Percentiles rank a stretch among this genome's conserved stretches.
These are phyloP conservation scores for Damaliscus lunatus DNA, from an alignment of 2,113 vertebrate species.

Conservation along the genomic window DNA sequence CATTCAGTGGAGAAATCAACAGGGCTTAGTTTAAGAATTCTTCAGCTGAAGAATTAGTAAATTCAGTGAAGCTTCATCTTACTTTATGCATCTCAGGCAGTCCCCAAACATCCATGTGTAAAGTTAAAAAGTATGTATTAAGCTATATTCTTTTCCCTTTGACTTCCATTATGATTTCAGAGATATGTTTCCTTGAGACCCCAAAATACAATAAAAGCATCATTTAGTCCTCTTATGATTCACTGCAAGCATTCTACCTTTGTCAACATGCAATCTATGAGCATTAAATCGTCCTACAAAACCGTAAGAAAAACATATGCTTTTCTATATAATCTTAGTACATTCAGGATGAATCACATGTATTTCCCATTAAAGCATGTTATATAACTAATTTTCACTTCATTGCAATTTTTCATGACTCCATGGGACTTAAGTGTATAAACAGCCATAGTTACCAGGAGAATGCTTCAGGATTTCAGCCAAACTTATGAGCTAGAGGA, in stretches of 20 bases:
- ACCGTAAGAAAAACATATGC: slow-evolving; percentile 52
- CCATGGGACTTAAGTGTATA: slow-evolving; percentile 13
- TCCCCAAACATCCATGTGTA: slow-evolving; percentile 47
- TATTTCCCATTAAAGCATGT: slow-evolving; percentile 38
- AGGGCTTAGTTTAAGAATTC: slow-evolving; percentile 39
- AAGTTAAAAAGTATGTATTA: slow-evolving; percentile 44
- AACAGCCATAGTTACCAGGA: slow-evolving; percentile 28
- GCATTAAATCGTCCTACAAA: slow-evolving; percentile 53
- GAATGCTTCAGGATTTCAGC: slow-evolving; percentile 29
- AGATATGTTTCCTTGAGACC: slow-evolving; percentile 58
- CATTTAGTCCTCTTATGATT: slow-evolving; percentile 61
- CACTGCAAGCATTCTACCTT: slow-evolving; percentile 43
- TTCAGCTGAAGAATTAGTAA: slow-evolving; percentile 58
- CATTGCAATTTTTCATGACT: slow-evolving; percentile 40
- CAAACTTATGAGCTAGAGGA: background rate
- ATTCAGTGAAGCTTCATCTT: slow-evolving; percentile 58
- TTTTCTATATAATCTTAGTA: slow-evolving; percentile 42
- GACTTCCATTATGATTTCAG: slow-evolving; percentile 61
- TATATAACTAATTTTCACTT: slow-evolving; percentile 60
- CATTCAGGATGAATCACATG: slow-evolving; percentile 30
- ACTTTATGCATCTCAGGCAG: slow-evolving; percentile 5
- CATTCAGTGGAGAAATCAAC: slow-evolving; percentile 55
- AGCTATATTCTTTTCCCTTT: slow-evolving; percentile 59
- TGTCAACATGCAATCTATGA: slow-evolving; percentile 62
- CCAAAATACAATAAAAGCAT: slow-evolving; percentile 67